Conservation (phyloP, 2,797 vertebrate species). For the Ctenopoma kingsleyae region DNA sequence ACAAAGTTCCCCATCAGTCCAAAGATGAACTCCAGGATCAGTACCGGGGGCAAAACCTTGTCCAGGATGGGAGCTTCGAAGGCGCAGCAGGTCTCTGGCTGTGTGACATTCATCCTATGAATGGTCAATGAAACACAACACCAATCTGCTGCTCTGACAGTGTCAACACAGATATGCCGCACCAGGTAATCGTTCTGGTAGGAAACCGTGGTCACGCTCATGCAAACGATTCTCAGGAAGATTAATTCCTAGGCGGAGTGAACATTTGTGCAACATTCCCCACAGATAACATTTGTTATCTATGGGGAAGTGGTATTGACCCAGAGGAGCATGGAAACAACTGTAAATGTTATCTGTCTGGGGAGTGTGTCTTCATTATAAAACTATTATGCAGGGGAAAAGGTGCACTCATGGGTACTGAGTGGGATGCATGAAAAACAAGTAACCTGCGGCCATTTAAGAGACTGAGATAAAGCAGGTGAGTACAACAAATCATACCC, state of each 20-base stretch:
- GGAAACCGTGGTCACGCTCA: conserved; percentile 58
- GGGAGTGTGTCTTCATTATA: conserved; percentile 69
- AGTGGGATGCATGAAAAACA: conserved; percentile 65
- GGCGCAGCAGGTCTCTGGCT: conserved; percentile 69
- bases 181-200: conserved; percentile 20
- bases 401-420: conserved; percentile 51
- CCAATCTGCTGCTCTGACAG: conserved; percentile 20
- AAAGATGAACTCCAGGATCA: conserved; percentile 84
- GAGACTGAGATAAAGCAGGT: conserved; percentile 16
- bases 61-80: conserved; percentile 80
- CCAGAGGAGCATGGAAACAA: conserved; percentile 67
- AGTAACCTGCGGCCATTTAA: conserved; percentile 40
- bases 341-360: conserved; percentile 55
- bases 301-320: conserved; percentile 55
- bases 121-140: background rate
- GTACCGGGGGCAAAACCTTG: conserved; percentile 78
- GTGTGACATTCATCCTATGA: conserved; percentile 67
- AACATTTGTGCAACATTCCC: conserved; percentile 42
- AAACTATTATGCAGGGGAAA: conserved; percentile 69
- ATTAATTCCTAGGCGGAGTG: conserved; percentile 38
- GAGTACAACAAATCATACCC: background rate
- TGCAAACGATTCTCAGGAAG: conserved; percentile 63
- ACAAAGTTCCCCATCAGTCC: conserved; percentile 83
- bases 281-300: conserved; percentile 31
- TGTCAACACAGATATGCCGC: conserved; percentile 36